These are phyloP conservation scores for Melanerpes aurifrons DNA, from an alignment of 2,113 vertebrate species.

Conservation along the genomic window DNA sequence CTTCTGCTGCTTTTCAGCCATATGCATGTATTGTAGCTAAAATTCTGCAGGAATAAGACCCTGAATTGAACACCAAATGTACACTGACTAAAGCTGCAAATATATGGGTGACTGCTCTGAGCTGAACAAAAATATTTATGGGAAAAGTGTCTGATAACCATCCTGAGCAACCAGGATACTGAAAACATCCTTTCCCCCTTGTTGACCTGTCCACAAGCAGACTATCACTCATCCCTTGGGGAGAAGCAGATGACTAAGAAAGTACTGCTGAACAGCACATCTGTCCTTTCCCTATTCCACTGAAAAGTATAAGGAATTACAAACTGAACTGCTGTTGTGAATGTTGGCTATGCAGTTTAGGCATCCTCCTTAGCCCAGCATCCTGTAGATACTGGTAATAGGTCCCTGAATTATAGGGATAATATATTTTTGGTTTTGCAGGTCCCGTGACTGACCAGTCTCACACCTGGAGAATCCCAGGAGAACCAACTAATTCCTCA, in stretches of 20 bases:
- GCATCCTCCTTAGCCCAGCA: neutral
- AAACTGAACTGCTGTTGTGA: neutral
- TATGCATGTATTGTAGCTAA: neutral
- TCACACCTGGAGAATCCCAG: neutral
- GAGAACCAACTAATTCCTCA: constrained; percentile 23
- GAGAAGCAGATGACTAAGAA: neutral
- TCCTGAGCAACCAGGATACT: neutral
- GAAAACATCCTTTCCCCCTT: neutral
- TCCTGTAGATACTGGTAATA: neutral
- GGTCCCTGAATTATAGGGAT: neutral
- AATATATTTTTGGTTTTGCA: neutral
- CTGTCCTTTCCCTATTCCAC: neutral
- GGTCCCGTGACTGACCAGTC: constrained; percentile 35
- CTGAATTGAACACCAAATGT: neutral
- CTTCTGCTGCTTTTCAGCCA: neutral
- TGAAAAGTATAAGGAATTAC: neutral
- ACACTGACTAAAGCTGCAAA: neutral
- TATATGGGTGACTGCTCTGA: neutral
- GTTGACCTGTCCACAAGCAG: neutral
- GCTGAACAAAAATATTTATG: neutral
- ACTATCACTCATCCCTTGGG: neutral
- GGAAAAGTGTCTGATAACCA: neutral
- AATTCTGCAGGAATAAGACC: neutral
- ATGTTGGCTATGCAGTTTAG: neutral
- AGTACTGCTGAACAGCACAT: neutral